These are phyloP conservation scores for Drosophila subquinaria DNA, from an alignment of 2,888 invertebrate genomes.

Conservation along the genomic window DNA sequence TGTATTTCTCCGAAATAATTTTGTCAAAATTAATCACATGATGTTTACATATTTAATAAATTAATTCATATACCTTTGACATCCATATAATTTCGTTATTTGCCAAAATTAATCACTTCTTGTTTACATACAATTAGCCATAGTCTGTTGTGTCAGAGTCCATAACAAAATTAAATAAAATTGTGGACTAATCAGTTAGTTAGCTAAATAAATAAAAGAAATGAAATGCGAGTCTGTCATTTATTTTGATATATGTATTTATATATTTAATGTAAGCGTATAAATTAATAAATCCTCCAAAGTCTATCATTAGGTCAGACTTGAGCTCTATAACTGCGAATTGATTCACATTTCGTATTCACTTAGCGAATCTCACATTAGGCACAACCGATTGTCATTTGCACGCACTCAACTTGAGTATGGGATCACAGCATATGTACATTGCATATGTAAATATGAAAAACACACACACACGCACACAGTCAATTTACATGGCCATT, in stretches of 20 bases:
- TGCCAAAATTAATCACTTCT: conserved; percentile 11
- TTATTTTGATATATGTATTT: not conserved
- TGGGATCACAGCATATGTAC: conserved; percentile 11
- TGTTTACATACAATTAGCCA: conserved; percentile 22
- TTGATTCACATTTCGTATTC: conserved; percentile 45
- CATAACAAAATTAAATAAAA: not conserved
- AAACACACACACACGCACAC: conserved; percentile 2
- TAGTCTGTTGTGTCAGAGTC: conserved; percentile 3
- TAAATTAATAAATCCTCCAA: too few relatives aligned
- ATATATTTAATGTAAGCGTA: too few relatives aligned
- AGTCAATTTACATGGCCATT: conserved; percentile 49
- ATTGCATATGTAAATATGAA: conserved; percentile 31
- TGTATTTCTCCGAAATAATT: too few relatives aligned
- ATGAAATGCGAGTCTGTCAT: not conserved
- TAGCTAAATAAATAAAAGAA: not conserved
- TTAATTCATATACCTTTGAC: too few relatives aligned
- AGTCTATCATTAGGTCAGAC: not conserved
- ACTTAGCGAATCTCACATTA: conserved; percentile 43
- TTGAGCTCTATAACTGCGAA: not conserved
- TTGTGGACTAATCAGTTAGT: conserved; percentile 15
- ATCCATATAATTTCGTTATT: not conserved
- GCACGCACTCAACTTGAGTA: conserved; percentile 61
- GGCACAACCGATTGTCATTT: conserved; percentile 55
- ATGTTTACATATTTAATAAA: too few relatives aligned
- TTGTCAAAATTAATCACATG: conserved; percentile 5